A percentile compares a stretch with the other conserved stretches of the same genome.
Conservation (phyloP, 2,797 vertebrate species). For the Ciconia nigra region DNA sequence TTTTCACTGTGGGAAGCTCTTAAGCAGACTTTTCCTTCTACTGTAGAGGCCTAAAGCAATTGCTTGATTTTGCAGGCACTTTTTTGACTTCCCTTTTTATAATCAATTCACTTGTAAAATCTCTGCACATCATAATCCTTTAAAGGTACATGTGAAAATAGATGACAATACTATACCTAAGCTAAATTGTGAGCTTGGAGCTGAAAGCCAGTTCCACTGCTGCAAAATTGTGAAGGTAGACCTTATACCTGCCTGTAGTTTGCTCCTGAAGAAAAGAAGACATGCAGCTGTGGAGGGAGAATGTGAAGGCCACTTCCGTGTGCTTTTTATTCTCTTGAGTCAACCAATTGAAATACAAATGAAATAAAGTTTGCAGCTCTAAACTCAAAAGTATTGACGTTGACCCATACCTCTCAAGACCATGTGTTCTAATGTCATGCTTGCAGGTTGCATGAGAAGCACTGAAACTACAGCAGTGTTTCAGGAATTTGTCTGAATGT, state of each 20-base stretch:
- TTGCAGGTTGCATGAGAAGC: background rate
- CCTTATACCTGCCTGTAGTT: background rate
- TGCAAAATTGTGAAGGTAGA: background rate
- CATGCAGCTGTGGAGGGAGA: background rate
- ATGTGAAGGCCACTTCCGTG: background rate
- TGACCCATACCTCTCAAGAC: background rate
- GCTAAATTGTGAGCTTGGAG: background rate
- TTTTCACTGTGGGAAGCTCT: background rate
- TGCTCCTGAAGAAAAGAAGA: background rate
- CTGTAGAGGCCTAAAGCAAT: background rate
- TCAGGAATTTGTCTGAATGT: background rate
- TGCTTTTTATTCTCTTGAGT: background rate
- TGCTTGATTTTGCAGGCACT: background rate
- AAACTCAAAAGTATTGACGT: background rate
- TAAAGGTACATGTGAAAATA: background rate
- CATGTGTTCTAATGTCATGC: accelerated
- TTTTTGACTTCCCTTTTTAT: background rate
- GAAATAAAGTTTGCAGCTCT: background rate
- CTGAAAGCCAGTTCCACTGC: background rate
- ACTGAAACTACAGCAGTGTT: background rate
- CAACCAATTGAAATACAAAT: background rate
- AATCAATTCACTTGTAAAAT: background rate
- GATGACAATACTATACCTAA: background rate
- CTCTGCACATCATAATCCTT: background rate
- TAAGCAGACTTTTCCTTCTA: background rate